Conservation (phyloP, 2,888 invertebrate genomes). For the Lasioglossum marginatum region DNA sequence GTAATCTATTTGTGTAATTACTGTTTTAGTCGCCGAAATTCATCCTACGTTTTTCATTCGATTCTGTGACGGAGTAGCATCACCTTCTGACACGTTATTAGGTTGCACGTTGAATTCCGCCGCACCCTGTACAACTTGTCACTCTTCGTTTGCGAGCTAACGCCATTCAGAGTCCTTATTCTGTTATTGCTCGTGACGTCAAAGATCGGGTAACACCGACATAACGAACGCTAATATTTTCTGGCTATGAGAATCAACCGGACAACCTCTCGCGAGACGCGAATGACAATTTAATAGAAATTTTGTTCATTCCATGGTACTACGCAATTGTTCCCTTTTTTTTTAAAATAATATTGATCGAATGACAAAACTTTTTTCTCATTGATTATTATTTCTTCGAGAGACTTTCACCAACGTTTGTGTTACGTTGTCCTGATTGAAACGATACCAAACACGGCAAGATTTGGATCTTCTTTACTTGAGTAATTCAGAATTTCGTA, state of each 20-base stretch:
- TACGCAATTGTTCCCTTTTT: background rate
- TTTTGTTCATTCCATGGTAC: background rate
- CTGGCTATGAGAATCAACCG: no score
- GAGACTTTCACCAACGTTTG: no score
- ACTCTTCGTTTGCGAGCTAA: background rate
- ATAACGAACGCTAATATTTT: background rate
- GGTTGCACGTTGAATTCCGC: background rate
- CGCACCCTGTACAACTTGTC: conserved; percentile 3
- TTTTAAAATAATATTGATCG: no score
- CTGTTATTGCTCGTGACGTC: background rate
- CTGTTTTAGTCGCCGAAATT: background rate
- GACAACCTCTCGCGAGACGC: background rate
- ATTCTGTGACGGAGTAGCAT: background rate
- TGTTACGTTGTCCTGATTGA: no score
- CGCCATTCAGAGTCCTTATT: background rate
- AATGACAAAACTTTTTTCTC: no score
- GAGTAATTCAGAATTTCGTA: no score
- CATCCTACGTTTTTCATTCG: background rate
- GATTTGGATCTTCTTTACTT: no score
- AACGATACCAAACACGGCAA: no score
- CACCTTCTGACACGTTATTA: background rate
- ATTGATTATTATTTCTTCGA: no score
- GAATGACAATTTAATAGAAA: background rate
- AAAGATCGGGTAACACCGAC: background rate
- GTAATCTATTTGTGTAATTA: background rate